Evolutionary conservation across 2,888 invertebrate genomes (phyloP), one percentile per base, ranked within the genome.

Genomic region (Drosophila acutilabella): DNA sequence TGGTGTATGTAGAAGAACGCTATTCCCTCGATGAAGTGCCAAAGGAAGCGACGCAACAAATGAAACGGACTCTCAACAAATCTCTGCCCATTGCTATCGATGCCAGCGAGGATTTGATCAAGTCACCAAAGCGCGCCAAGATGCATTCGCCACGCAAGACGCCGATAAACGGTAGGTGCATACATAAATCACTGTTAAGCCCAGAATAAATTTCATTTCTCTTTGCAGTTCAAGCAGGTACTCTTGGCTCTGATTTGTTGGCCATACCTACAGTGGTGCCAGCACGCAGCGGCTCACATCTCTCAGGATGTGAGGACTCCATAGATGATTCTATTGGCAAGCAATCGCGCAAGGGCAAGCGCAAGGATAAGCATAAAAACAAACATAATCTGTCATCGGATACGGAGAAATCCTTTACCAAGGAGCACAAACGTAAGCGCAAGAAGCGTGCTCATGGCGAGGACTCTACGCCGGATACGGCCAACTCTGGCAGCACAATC

Each of bases 371-470:
- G 83, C 96, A 96, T 85, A 94, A 96, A 88, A 95, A 94, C 70
- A 93, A 96, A 70, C 96, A 96, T 84, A 90, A 80, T 65, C 65
- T 88, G 3, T 90, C 91, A 0, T 91, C 92, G 13, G 92, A 92
- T 64, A 92, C 95, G 20, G 91, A 94, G 72, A 94, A 94, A 26
- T 94, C 94, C 2, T 94, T 95, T 2, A 94, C 94, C 1, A 96
- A 96, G 86, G 96, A 96, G 71, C 95, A 96, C 82, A 96, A 96
- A 89, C 94, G 96, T 42, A 96, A 96, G 89, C 94, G 96, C 72
- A 96, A 96, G 93, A 96, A 96, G 92, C 95, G 94, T 69, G 93
- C 96, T 67, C 94, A 95, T 74, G 92, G 93, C 0, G 93, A 93
- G 30, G 90, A 90, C 42, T 69, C 74, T 2, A 86, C 65, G 13